Percentiles rank a stretch among this genome's conserved stretches.
Conservation (phyloP, 2,888 invertebrate genomes). For the Drosophila histrio region DNA sequence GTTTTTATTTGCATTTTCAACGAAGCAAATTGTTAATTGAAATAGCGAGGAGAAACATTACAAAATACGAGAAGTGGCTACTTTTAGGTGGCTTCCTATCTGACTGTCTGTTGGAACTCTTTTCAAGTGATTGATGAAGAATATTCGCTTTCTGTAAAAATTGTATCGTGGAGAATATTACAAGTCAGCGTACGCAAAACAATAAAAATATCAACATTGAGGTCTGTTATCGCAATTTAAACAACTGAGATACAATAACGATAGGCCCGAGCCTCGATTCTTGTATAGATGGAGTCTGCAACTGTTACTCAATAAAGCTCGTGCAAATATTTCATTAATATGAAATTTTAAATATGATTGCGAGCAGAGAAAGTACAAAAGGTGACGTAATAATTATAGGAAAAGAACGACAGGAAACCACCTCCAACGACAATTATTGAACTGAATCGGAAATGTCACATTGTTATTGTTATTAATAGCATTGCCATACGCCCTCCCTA, state of each 20-base stretch:
- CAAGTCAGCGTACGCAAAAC: conserved; percentile 35
- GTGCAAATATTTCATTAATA: conserved; percentile 42
- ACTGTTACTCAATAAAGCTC: conserved; percentile 8
- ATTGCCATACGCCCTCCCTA: not conserved
- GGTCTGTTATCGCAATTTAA: conserved; percentile 26
- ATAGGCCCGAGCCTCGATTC: not conserved
- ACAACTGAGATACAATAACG: conserved; percentile 33
- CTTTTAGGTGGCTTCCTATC: conserved; percentile 1
- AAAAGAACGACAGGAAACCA: conserved; percentile 9
- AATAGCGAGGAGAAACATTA: conserved; percentile 36
- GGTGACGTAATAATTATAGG: conserved; percentile 15
- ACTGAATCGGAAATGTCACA: not conserved
- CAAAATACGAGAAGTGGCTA: not conserved
- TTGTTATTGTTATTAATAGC: conserved; percentile 7
- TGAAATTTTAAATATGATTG: conserved; percentile 40
- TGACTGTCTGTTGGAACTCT: not conserved
- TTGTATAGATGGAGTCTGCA: not conserved
- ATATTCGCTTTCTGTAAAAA: not conserved
- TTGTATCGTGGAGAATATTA: conserved; percentile 16
- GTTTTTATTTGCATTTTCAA: conserved; percentile 69
- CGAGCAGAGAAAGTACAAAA: not conserved
- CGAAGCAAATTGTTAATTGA: conserved; percentile 56
- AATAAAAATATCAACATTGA: conserved; percentile 19
- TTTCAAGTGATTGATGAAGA: conserved; percentile 3
- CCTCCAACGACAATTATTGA: not conserved